phyloP scores from a whole-genome alignment of 2,113 vertebrate genomes.

The Mungos mungo region DNA sequence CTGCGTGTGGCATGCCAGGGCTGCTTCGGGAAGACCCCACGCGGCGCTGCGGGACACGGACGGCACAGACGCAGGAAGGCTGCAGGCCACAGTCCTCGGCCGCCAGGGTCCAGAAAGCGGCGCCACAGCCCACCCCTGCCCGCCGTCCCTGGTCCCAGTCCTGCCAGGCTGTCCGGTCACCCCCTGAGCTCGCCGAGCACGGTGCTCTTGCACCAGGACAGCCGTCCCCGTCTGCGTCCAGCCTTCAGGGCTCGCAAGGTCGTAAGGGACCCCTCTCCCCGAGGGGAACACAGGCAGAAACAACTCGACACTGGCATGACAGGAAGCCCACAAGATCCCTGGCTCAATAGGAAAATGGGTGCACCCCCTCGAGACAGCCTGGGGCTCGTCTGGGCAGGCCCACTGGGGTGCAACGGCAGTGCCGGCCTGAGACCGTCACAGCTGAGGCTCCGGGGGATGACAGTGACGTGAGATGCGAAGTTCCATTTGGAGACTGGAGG shows the following conservation, averaged over 20 bases:
- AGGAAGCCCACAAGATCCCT: background rate
- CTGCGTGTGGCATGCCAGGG: accelerated
- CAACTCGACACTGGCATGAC: accelerated
- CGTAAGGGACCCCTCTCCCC: background rate
- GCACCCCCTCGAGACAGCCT: background rate
- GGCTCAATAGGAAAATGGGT: accelerated
- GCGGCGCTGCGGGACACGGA: no score
- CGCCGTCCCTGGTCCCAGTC: background rate
- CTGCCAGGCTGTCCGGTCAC: background rate
- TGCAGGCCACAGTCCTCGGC: background rate
- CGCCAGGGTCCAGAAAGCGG: no score
- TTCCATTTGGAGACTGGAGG: background rate
- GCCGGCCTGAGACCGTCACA: accelerated
- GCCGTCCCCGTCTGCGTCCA: background rate
- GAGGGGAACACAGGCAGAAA: background rate
- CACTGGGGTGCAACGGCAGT: accelerated
- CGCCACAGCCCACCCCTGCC: no score
- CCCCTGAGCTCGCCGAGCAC: background rate
- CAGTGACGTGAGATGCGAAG: background rate
- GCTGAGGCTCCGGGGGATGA: background rate
- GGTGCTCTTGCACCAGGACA: no score
- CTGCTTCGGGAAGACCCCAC: background rate
- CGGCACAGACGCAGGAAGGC: background rate
- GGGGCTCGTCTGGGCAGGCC: background rate
- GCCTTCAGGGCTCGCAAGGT: background rate